Conservation (phyloP, 2,888 invertebrate species). For the Hetaerina titia region DNA sequence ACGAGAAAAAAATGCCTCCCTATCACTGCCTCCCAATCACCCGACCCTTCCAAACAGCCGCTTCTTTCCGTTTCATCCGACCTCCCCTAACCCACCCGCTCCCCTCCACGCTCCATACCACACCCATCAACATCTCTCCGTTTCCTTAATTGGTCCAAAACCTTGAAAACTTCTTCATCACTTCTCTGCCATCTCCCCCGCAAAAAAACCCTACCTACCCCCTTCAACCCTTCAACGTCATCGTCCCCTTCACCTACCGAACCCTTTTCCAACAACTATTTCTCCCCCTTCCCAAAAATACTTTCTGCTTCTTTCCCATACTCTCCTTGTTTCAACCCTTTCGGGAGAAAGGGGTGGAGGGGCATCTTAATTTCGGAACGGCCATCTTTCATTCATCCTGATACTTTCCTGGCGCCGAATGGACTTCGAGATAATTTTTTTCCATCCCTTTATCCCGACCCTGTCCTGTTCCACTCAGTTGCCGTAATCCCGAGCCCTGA, state of each 20-base stretch:
- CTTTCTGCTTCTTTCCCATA: neutral
- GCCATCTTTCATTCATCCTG: conserved; percentile 64
- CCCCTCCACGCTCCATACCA: neutral
- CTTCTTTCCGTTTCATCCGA: conserved; percentile 39
- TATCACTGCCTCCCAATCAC: conserved; percentile 62
- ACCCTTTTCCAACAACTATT: conserved; percentile 1
- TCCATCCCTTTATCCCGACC: conserved; percentile 16
- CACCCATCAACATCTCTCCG: conserved; percentile 30
- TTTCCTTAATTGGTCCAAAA: conserved; percentile 53
- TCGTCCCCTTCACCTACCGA: neutral
- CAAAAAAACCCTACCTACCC: neutral
- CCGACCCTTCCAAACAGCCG: conserved; percentile 49
- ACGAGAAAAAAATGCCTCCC: conserved; percentile 28
- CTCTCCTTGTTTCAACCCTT: conserved; percentile 30
- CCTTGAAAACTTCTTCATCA: conserved; percentile 63
- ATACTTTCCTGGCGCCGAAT: conserved; percentile 43
- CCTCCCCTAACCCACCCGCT: neutral
- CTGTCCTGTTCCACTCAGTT: neutral
- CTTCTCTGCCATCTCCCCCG: neutral
- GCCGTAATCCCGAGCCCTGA: neutral
- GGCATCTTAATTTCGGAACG: conserved; percentile 61
- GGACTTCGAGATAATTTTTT: neutral
- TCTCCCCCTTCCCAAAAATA: neutral
- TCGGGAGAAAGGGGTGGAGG: neutral
- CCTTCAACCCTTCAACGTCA: neutral